Evolutionary conservation across 2,888 invertebrate species (phyloP).

Genomic region (Spilarctia lutea): DNA sequence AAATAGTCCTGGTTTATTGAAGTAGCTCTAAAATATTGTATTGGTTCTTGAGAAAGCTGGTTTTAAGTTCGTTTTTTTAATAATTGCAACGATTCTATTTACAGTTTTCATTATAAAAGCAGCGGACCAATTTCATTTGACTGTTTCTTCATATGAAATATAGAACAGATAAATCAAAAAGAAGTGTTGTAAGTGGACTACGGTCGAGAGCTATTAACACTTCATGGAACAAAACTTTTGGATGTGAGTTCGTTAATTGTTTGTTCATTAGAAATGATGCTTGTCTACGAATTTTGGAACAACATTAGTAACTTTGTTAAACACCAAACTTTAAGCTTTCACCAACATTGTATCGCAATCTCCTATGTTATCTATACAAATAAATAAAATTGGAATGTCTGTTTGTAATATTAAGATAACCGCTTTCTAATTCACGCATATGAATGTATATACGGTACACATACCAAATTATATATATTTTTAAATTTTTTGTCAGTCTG

Average conservation of each 20-base stretch:
- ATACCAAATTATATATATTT: too few species aligned
- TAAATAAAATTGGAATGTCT: too few species aligned
- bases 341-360: neutral
- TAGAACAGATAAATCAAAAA: constrained; percentile 7
- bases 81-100: constrained; percentile 8
- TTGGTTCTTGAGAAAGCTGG: constrained; percentile 2
- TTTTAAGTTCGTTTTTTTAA: neutral
- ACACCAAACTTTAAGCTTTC: constrained; percentile 7
- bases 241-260: constrained; percentile 20
- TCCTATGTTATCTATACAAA: neutral
- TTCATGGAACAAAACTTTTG: constrained; percentile 19
- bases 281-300: constrained; percentile 15
- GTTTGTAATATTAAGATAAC: too few species aligned
- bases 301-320: constrained; percentile 10
- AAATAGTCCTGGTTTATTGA: constrained; percentile 28
- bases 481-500: too few species aligned
- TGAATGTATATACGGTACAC: too few species aligned
- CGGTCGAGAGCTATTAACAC: constrained; percentile 15
- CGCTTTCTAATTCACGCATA: too few species aligned
- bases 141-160: neutral
- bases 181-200: constrained; percentile 16
- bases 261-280: constrained; percentile 13
- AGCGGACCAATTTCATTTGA: neutral
- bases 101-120: neutral
- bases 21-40: constrained; percentile 21